Evolutionary conservation across 2,888 invertebrate genomes (phyloP).

Genomic region (Quadroppia sp.): DNA sequence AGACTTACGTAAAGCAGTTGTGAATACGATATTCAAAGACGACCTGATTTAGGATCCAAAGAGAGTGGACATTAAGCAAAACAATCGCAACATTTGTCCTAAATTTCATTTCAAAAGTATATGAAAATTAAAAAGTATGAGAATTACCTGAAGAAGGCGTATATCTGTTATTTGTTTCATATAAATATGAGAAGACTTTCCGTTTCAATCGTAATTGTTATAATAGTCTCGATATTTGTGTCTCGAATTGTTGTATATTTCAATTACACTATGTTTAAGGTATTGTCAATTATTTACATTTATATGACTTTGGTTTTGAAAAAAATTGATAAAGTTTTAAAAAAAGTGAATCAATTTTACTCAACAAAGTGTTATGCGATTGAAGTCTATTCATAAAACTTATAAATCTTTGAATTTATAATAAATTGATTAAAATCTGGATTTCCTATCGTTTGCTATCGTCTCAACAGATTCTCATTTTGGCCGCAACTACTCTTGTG

Average conservation of each 20-base stretch:
- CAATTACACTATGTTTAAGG: slow-evolving; percentile 5
- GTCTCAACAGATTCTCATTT: background rate
- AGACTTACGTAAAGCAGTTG: too few relatives aligned
- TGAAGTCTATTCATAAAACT: too few relatives aligned
- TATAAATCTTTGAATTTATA: too few relatives aligned
- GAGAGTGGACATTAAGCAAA: slow-evolving; percentile 3
- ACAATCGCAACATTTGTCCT: slow-evolving; percentile 4
- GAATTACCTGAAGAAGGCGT: background rate
- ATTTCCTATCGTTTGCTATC: too few relatives aligned
- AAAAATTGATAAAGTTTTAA: too few relatives aligned
- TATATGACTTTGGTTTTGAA: too few relatives aligned
- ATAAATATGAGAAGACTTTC: background rate
- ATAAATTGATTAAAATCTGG: too few relatives aligned
- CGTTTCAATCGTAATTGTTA: background rate
- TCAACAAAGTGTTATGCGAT: too few relatives aligned
- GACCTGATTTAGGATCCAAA: slow-evolving; percentile 13
- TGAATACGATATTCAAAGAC: background rate
- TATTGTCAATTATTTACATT: too few relatives aligned
- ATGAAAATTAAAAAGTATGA: background rate
- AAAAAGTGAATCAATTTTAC: too few relatives aligned
- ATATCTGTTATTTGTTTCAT: background rate
- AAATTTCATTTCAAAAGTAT: background rate
- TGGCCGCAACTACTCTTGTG: slow-evolving; percentile 6
- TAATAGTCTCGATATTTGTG: too few relatives aligned
- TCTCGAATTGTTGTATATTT: background rate